Conservation (phyloP, 2,888 invertebrate genomes). For the Acleris literana region DNA sequence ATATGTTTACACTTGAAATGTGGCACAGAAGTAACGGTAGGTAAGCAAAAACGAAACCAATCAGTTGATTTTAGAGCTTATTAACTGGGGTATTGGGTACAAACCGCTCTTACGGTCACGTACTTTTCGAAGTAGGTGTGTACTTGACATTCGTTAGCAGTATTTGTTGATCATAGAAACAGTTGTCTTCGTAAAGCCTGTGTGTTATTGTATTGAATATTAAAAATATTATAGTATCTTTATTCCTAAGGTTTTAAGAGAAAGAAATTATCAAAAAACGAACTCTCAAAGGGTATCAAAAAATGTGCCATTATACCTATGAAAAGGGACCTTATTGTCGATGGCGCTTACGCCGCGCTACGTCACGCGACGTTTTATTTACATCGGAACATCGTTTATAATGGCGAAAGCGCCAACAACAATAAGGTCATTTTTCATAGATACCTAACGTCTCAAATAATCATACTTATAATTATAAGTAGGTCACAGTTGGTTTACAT, state of each 20-base stretch:
- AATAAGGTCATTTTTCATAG: too few species aligned
- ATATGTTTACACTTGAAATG: slow-evolving; percentile 33
- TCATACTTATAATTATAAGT: too few species aligned
- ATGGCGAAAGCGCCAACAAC: too few species aligned
- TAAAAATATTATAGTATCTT: background rate
- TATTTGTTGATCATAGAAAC: slow-evolving; percentile 16
- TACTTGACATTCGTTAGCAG: slow-evolving; percentile 21
- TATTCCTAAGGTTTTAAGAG: background rate
- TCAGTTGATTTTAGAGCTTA: slow-evolving; percentile 24
- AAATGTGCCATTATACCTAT: too few species aligned
- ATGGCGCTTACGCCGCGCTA: too few species aligned
- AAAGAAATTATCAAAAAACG: too few species aligned
- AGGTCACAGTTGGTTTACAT: too few species aligned
- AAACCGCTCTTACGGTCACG: slow-evolving; percentile 8
- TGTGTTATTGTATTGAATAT: slow-evolving; percentile 9
- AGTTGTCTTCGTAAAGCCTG: background rate
- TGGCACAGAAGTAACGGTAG: slow-evolving; percentile 29
- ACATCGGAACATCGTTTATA: too few species aligned
- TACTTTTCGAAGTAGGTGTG: slow-evolving; percentile 1
- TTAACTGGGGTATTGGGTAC: slow-evolving; percentile 12
- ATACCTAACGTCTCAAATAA: too few species aligned
- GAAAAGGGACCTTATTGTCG: too few species aligned
- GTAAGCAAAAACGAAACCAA: slow-evolving; percentile 24
- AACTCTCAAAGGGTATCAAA: too few species aligned
- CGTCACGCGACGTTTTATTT: too few species aligned